phyloP scores from a whole-genome alignment of 2,113 vertebrate species.

The Gnathonemus echidnorhynchus region DNA sequence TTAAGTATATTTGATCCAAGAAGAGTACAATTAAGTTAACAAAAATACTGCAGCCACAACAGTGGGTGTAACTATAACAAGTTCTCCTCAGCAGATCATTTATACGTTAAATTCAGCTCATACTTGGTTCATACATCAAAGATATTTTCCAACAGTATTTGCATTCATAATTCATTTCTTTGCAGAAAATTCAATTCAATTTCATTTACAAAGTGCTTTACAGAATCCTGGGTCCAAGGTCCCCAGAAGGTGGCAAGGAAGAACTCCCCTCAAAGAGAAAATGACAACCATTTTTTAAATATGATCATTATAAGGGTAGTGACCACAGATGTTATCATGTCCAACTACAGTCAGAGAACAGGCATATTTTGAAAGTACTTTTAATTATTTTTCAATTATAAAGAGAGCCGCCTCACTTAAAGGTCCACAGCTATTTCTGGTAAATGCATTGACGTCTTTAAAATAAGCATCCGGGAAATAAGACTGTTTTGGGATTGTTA shows the following conservation, averaged over 20 bases:
- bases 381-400: neutral
- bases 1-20: neutral
- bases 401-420: neutral
- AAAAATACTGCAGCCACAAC: neutral
- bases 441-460: neutral
- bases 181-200: neutral
- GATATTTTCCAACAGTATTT: neutral
- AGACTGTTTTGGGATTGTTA: neutral
- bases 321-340: neutral
- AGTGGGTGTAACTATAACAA: neutral
- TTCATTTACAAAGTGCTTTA: neutral
- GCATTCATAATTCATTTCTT: neutral
- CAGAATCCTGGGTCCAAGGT: neutral
- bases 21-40: neutral
- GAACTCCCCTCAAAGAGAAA: neutral
- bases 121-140: neutral
- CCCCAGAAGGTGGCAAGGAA: neutral
- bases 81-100: neutral
- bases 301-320: neutral
- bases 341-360: neutral
- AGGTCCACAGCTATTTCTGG: neutral
- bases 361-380: neutral
- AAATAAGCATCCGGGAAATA: neutral
- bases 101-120: neutral
- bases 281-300: neutral